Percentiles rank a stretch among this genome's conserved stretches.
phyloP scores from a whole-genome alignment of 2,888 invertebrate species.

The Ptychoptera contaminata region DNA sequence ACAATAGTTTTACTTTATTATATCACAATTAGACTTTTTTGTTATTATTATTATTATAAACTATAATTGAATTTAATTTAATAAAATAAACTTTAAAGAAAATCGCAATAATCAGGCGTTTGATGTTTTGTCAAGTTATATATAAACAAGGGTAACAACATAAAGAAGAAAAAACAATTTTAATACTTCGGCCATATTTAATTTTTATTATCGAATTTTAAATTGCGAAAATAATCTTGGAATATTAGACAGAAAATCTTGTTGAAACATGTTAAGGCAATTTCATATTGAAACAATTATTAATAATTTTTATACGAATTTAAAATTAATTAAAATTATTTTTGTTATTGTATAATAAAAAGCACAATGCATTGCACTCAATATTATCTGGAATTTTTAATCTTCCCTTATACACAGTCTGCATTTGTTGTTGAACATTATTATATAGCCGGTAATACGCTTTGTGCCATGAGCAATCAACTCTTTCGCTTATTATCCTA shows the following conservation, averaged over 20 bases:
- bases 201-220: no score
- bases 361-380: not conserved
- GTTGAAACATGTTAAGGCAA: no score
- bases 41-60: conserved; percentile 1
- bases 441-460: conserved; percentile 46
- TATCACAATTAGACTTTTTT: conserved; percentile 1
- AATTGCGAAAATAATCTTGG: no score
- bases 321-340: not conserved
- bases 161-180: no score
- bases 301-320: no score
- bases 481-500: conserved; percentile 11
- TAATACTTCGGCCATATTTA: no score
- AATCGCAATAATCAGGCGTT: conserved; percentile 3
- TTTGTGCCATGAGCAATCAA: conserved; percentile 44
- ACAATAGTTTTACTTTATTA: not conserved
- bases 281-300: no score
- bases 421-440: conserved; percentile 51
- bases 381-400: not conserved
- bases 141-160: no score
- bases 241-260: no score
- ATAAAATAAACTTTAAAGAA: no score
- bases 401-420: conserved; percentile 36
- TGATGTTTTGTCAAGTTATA: conserved; percentile 1
- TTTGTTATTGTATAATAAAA: not conserved
- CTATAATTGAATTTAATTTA: no score